Percentiles rank a stretch among this genome's conserved stretches.
Evolutionary conservation across 2,797 vertebrate species (phyloP).

Genomic region (Limosa lapponica): DNA sequence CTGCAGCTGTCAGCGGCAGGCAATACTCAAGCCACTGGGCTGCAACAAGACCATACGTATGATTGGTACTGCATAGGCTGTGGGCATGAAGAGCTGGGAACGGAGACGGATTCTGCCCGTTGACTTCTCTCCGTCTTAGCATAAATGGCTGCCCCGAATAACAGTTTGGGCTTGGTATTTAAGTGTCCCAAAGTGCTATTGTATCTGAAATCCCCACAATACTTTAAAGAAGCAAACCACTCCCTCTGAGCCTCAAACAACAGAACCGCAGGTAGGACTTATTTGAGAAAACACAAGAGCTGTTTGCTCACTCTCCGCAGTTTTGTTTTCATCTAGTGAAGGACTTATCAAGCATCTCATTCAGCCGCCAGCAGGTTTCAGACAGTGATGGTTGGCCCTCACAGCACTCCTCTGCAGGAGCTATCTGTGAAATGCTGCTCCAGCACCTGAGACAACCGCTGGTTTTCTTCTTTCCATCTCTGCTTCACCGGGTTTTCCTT

Average conservation of each 20-base stretch:
- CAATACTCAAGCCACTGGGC: neutral
- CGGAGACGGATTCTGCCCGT: neutral
- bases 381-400: neutral
- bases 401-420: neutral
- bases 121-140: neutral
- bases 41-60: neutral
- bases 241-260: neutral
- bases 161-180: neutral
- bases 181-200: neutral
- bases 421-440: neutral
- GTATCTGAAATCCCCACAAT: neutral
- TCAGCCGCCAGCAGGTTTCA: neutral
- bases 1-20: neutral
- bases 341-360: neutral
- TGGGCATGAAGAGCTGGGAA: neutral
- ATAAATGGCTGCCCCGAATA: neutral
- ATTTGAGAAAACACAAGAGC: slow-evolving; percentile 6
- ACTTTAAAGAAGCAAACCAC: slow-evolving; percentile 5
- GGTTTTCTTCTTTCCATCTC: neutral
- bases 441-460: neutral
- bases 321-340: slow-evolving; percentile 15
- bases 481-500: neutral
- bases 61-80: neutral
- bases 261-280: neutral
- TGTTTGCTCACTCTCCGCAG: neutral